Percentiles rank a stretch among this genome's conserved stretches.
Conservation (phyloP, 1,140 invertebrate genomes). For the Pissodes strobi region DNA sequence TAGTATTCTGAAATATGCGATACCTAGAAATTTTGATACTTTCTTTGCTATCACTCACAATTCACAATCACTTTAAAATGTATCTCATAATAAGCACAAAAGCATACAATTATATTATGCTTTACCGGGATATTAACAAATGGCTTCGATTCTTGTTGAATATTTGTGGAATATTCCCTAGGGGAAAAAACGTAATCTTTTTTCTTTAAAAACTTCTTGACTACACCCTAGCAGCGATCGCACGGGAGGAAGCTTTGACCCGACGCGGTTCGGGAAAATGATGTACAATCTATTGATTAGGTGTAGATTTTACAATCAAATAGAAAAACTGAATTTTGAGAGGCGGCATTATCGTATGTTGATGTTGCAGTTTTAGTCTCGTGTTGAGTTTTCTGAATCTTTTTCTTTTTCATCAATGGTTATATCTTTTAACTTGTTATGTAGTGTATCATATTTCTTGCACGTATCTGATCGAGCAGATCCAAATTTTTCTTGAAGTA, state of each 20-base stretch:
- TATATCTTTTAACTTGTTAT: conserved; percentile 11
- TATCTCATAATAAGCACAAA: too few species aligned
- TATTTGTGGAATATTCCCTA: too few species aligned
- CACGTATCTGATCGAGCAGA: conserved; percentile 9
- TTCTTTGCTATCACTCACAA: too few species aligned
- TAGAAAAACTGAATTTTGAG: neutral
- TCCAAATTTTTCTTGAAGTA: conserved; percentile 13
- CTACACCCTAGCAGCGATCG: neutral
- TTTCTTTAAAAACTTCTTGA: neutral
- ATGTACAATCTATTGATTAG: neutral
- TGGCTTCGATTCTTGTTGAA: too few species aligned
- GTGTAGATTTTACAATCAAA: neutral
- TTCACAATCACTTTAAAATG: too few species aligned
- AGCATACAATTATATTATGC: too few species aligned
- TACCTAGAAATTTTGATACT: neutral
- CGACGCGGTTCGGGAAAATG: too few species aligned
- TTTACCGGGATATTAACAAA: too few species aligned
- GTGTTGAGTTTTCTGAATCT: conserved; percentile 2
- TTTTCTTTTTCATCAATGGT: conserved; percentile 6
- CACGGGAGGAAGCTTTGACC: too few species aligned
- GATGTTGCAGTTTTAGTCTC: conserved; percentile 7
- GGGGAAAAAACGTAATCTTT: neutral
- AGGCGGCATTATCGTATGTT: neutral
- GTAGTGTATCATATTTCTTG: conserved; percentile 8
- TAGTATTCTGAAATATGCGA: too few species aligned